phyloP scores from a whole-genome alignment of 2,797 vertebrate species.

The Schizopygopsis pylzovi region DNA sequence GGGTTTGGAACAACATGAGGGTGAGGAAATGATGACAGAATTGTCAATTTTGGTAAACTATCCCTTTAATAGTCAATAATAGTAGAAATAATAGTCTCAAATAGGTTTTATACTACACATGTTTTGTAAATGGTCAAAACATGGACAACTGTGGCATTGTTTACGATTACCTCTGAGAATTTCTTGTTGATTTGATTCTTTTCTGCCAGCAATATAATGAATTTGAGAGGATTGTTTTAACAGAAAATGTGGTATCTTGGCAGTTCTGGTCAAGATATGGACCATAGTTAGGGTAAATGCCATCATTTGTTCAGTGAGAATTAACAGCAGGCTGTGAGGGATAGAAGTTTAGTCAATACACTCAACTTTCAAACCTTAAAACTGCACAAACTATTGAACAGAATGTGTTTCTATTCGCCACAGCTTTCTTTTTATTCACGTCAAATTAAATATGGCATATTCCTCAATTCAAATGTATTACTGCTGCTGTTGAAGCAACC shows the following conservation, averaged over 20 bases:
- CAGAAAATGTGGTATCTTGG: neutral
- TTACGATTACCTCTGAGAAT: neutral
- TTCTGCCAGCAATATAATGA: neutral
- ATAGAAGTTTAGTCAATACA: neutral
- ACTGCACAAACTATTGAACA: neutral
- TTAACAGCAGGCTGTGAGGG: neutral
- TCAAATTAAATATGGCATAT: constrained; percentile 2
- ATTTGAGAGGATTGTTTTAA: constrained; percentile 10
- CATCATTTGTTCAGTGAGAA: neutral
- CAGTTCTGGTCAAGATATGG: neutral
- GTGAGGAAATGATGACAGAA: neutral
- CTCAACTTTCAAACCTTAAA: neutral
- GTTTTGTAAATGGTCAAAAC: constrained; percentile 35
- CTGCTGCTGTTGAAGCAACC: constrained; percentile 4
- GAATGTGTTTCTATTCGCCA: neutral
- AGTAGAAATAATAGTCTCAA: neutral
- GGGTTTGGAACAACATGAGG: neutral
- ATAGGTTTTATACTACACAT: constrained; percentile 26
- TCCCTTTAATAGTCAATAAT: neutral
- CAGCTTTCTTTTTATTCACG: constrained; percentile 4
- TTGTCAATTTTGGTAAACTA: neutral
- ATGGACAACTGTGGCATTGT: constrained; percentile 10
- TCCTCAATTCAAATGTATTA: neutral
- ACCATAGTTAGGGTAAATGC: neutral
- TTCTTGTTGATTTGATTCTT: neutral